Percentiles rank a stretch among this genome's conserved stretches.
phyloP scores from a whole-genome alignment of 2,797 vertebrate genomes.

The Cetoscarus ocellatus region DNA sequence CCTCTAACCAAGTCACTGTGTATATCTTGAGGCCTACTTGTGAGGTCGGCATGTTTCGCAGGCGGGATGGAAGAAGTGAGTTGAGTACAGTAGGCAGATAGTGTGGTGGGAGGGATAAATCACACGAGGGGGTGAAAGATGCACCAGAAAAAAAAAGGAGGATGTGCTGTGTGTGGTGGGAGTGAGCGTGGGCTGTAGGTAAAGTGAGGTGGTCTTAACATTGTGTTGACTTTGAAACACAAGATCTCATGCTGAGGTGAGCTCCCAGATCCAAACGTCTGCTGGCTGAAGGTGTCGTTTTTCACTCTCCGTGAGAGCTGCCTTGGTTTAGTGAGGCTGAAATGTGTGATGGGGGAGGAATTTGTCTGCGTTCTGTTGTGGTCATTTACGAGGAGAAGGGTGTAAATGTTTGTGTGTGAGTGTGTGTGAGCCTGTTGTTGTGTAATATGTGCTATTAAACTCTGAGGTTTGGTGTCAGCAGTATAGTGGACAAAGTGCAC shows the following conservation, averaged over 20 bases:
- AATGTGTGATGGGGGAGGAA: conserved; percentile 59
- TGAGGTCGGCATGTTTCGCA: conserved; percentile 19
- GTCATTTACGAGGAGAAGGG: conserved; percentile 68
- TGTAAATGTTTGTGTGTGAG: conserved; percentile 58
- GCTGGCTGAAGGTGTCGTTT: conserved; percentile 53
- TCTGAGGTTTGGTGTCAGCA: conserved; percentile 47
- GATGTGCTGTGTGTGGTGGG: conserved; percentile 10
- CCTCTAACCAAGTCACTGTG: conserved; percentile 18
- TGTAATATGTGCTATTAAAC: conserved; percentile 50
- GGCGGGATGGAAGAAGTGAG: conserved; percentile 59
- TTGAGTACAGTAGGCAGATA: conserved; percentile 16
- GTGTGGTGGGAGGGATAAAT: conserved; percentile 37
- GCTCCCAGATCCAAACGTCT: conserved; percentile 35
- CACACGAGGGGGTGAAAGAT: conserved; percentile 30
- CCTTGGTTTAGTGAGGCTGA: conserved; percentile 55
- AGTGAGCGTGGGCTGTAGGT: conserved; percentile 32
- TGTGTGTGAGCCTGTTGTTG: conserved; percentile 39
- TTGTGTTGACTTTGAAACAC: conserved; percentile 62
- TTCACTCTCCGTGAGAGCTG: conserved; percentile 40
- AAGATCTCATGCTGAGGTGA: conserved; percentile 47
- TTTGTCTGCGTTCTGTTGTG: conserved; percentile 73
- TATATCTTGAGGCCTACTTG: conserved; percentile 33
- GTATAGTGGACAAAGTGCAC: background rate
- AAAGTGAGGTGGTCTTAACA: conserved; percentile 34
- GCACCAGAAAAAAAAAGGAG: conserved; percentile 18